Base-by-base conservation (phyloP, 1,140 invertebrate species). In the Pachypsylla venusta region DNA sequence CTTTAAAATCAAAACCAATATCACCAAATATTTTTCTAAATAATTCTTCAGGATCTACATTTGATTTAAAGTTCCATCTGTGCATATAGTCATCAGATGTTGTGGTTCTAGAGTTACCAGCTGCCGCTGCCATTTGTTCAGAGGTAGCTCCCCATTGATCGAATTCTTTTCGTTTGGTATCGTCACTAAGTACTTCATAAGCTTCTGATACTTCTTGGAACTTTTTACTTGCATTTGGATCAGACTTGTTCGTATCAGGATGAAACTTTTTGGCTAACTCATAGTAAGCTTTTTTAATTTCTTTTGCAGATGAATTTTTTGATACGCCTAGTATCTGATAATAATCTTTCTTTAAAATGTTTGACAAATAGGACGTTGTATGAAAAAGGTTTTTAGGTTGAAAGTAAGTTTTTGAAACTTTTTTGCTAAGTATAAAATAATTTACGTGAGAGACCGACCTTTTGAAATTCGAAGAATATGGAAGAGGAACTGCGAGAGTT, bases 201-300 rank as follows among this genome's bases (percentile, higher is more conserved):
- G 95, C 95, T 76, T 99, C 94, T 0, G 93, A 95, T 13, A 90
- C 91, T 74, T 97, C 92, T 72, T 97, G 93, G 70, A 99, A 98
- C 68, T 96, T 98, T 69, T 85, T 87, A 35, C 81, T 78, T 10
- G 93, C 80, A 70, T 87, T 77, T 25, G 89, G 84, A 75, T 96
- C 93, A 63, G 82, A 79, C 74, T 97, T 98, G 72, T 95, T 98
- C 0, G 91, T 89, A 74, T 99, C 95, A 13, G 95, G 95, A 75
- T 99, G 95, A 72, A 93, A 96, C 67, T 98, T 90, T 70, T 98
- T 98, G 0, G 95, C 95, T 55, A 98, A 73, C 71, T 96, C 80
- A 71, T 96, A 98, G 70, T 98, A 99, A 12, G 95, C 87, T 70
- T 98, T 97, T 70, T 98, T 99, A 53, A 99, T 93, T 65, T 98